Base-by-base conservation (phyloP, 2,797 vertebrate species). In the Enteromius radiatus region DNA sequence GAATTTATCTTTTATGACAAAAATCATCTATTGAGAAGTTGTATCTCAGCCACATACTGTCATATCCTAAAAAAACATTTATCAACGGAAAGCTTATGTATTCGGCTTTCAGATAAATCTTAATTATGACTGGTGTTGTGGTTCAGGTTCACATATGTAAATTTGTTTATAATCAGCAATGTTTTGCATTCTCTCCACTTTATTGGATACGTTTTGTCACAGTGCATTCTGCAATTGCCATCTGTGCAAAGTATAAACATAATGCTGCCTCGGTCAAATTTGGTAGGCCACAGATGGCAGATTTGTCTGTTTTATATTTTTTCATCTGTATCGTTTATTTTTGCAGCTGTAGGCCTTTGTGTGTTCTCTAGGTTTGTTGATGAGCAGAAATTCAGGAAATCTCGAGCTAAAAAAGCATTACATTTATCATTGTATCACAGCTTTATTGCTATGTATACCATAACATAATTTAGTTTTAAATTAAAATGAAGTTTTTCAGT, bases 291-390 rank as follows among this genome's bases (percentile, higher is more conserved):
- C 33, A 75, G 71, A 56, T 54, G 49, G 49, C 21, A 23, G n/a
- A 75, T 74, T 54, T 52, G 47, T 17, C n/a, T 1, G 8, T 36
- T 74, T 73, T n/a, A 12, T 52, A 11, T 54, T 33, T 2, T 52
- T 52, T 74, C 21, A 23, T 54, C 19, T 12, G 28, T 14, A 12
- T 52, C 6, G 2, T 23, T 14, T 2, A 21, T 54, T 54, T 36
- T 10, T 23, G 21, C 71, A 54, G 70, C 70, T 73, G 47, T 54
- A 33, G 45, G 28, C 26, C 5, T 17, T 21, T 21, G 45, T 21
- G 9, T 21, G 26, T 74, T 54, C 49, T 54, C 49, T 54, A 74
- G 5, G 71, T 38, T 54, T 74, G 49, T 74, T 56, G 26, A 49
- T 7, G n/a, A 56, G 31, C 26, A 28, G 26, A 61, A 26, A 23